These are phyloP conservation scores for Eleginops maclovinus DNA, from an alignment of 2,113 vertebrate species.

Conservation along the genomic window DNA sequence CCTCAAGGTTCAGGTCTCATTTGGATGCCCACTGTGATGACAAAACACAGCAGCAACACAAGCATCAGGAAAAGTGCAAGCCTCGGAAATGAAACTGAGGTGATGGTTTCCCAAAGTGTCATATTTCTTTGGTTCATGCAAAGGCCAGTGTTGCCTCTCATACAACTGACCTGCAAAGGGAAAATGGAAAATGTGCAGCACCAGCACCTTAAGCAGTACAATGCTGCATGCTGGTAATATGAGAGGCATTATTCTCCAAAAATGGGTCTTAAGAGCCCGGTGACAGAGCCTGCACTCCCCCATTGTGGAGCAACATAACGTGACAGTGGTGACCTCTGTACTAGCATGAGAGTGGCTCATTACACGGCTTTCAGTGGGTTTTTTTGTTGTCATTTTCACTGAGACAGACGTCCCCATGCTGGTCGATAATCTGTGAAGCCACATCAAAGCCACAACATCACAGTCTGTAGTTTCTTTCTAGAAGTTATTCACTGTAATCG, in stretches of 20 bases:
- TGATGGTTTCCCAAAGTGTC: conserved; percentile 60
- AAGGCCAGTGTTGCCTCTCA: conserved; percentile 55
- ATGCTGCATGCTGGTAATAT: conserved; percentile 51
- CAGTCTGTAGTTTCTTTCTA: conserved; percentile 25
- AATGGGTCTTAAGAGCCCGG: conserved; percentile 33
- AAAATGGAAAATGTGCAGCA: conserved; percentile 54
- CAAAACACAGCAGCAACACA: conserved; percentile 51
- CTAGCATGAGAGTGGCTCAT: conserved; percentile 33
- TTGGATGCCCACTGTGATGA: conserved; percentile 46
- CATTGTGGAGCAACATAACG: conserved; percentile 12
- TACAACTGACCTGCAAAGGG: conserved; percentile 42
- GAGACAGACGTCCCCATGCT: conserved; percentile 33
- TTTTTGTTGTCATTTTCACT: conserved; percentile 34
- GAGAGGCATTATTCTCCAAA: conserved; percentile 53
- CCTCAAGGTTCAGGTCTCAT: conserved; percentile 62
- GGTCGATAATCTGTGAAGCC: conserved; percentile 56
- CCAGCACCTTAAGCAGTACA: conserved; percentile 43
- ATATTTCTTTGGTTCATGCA: conserved; percentile 69
- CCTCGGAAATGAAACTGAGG: conserved; percentile 50
- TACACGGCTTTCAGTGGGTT: conserved; percentile 43
- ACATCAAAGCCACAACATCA: conserved; percentile 30
- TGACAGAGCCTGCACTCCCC: conserved; percentile 2
- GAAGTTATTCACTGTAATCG: not conserved
- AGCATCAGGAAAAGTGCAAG: conserved; percentile 34
- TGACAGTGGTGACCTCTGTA: conserved; percentile 37